Base-by-base conservation (phyloP, 2,888 invertebrate species). In the Lepidocyrtoides sp. region DNA sequence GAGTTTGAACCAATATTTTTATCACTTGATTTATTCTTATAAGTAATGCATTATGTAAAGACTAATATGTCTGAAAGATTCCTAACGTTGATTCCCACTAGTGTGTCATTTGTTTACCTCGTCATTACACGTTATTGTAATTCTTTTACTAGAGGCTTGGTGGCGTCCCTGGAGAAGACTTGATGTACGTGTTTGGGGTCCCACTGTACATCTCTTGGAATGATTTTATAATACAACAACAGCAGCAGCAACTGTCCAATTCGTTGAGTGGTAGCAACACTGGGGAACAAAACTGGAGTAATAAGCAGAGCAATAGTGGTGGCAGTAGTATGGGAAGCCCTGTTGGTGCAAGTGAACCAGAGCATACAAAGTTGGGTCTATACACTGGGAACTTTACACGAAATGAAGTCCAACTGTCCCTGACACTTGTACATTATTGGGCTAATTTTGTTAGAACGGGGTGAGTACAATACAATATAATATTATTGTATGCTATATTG, bases 371-470 rank as follows among this genome's bases (percentile, higher is more conserved):
- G 0, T 96, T 98, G 94, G 96, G 97, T 89, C 98, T 98, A 95
- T 98, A 98, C 95, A 97, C 97, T 60, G 96, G 97, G 94, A 98
- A 98, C 96, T 98, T 98, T 95, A 98, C 98, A 7, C 97, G 97
- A 95, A 97, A 98, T 29, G 98, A 98, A 96, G 96, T 97, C 92
- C 96, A 97, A 32, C 96, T 98, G 83, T 97, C 98, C 2, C 98
- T 98, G 95, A 97, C 98, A 79, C 97, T 98, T 92, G 98, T 98
- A 97, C 96, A 98, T 93, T 98, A 98, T 95, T 98, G 98, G 97
- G 97, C 98, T 93, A 98, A 98, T 96, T 98, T 98, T 95, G 98
- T 98, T 36, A 97, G 98, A 95, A 97, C 97, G 82, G 98, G 98
- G 98, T 98, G 96, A 97, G 97, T 83, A 5, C 1, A 29, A 10